Evolutionary conservation across 2,888 invertebrate genomes (phyloP), one percentile per base, ranked within the genome.

Genomic region (Folsomia candida): DNA sequence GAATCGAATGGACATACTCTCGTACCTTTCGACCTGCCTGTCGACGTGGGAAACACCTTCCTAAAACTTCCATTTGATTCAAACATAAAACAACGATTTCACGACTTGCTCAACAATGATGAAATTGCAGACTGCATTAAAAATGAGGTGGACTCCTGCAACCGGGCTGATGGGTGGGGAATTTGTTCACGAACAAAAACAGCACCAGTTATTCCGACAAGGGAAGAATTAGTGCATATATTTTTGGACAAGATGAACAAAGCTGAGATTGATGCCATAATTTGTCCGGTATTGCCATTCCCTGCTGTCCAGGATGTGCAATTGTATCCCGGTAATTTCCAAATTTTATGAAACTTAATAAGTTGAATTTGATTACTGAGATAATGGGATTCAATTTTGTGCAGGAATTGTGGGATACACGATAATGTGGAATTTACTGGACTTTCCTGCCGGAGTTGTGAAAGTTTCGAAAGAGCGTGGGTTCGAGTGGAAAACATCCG

Each of bases 371-470:
- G n/a, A n/a, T n/a, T n/a, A n/a, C n/a, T n/a, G n/a, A n/a, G n/a
- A n/a, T n/a, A n/a, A n/a, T n/a, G n/a, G n/a, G n/a, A n/a, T n/a
- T n/a, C n/a, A n/a, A n/a, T n/a, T n/a, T n/a, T n/a, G n/a, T 54
- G 11, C 29, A 77, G 77, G 61, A 29, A 67, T 73, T 18, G 61
- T 70, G 9, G 64, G 68, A 0, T 76, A 76, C 47, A 66, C 72
- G 0, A 57, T 68, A 11, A 29, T 73, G 18, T 76, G 76, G 76
- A 76, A 74, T 64, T 60, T 72, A 9, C 22, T 74, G 26, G 76
- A 76, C 54, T 70, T 73, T 18, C 74, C 74, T n/a, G 69, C 70
- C 6, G 76, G 76, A 25, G 71, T 74, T 14, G 65, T 76, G 22
- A 71, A 68, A 61, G 65, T 72, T 22, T 74, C 73, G 65, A 73